Evolutionary conservation across 2,797 vertebrate genomes (phyloP).

Genomic region (Melanotaenia trifasciata): DNA sequence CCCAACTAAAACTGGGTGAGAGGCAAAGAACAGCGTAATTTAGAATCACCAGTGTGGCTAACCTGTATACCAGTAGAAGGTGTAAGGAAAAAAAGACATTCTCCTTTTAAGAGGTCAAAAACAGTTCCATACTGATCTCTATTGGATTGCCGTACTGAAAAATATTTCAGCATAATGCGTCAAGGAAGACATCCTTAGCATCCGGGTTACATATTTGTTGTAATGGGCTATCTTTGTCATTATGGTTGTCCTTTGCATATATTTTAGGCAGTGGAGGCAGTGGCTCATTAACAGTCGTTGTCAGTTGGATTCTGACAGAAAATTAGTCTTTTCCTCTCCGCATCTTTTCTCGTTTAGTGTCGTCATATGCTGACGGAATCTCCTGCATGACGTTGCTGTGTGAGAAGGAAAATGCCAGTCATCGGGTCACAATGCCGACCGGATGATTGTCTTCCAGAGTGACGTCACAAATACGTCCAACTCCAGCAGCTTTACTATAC

Average conservation of each 20-base stretch:
- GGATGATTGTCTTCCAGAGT: conserved; percentile 49
- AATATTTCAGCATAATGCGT: background rate
- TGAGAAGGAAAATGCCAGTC: conserved; percentile 58
- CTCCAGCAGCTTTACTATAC: conserved; percentile 55
- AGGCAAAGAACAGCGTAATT: background rate
- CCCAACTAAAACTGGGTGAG: background rate
- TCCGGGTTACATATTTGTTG: conserved; percentile 15
- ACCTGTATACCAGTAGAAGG: background rate
- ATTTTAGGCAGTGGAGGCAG: background rate
- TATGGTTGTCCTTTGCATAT: background rate
- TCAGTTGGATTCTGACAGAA: conserved; percentile 25
- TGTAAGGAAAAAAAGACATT: background rate
- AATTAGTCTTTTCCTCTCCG: conserved; percentile 40
- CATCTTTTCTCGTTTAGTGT: conserved; percentile 35
- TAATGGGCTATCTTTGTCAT: background rate
- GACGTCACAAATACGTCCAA: conserved; percentile 52
- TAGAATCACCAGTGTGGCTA: background rate
- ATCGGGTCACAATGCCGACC: conserved; percentile 45
- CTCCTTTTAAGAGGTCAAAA: background rate
- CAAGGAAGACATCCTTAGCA: background rate
- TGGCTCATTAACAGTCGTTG: conserved; percentile 12
- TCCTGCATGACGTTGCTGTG: conserved; percentile 30
- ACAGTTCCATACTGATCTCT: background rate
- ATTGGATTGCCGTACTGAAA: background rate
- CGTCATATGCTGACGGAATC: conserved; percentile 53